Percentiles rank a stretch among this genome's conserved stretches.
Evolutionary conservation across 1,140 invertebrate genomes (phyloP).

Genomic region (Hesperophylax magnus): DNA sequence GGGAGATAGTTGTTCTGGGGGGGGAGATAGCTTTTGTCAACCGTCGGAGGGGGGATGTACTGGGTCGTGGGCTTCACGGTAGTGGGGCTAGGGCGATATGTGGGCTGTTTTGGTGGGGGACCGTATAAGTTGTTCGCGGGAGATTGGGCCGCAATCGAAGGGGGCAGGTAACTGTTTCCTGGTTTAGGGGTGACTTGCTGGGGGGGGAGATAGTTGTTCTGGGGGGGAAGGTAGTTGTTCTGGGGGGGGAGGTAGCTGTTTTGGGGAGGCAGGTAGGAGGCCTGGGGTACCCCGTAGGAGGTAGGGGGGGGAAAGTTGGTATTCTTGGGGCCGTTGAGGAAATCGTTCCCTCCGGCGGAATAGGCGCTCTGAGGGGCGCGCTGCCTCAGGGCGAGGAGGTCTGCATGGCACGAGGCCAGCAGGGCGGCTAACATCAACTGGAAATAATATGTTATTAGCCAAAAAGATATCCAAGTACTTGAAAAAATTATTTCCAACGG

Average conservation of each 20-base stretch:
- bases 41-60: constrained; percentile 42
- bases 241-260: constrained; percentile 54
- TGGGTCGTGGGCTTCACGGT: constrained; percentile 41
- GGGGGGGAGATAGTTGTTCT: constrained; percentile 51
- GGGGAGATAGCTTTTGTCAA: constrained; percentile 44
- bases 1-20: constrained; percentile 52
- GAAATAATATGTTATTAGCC: neutral
- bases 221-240: constrained; percentile 30
- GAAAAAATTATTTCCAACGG: no score
- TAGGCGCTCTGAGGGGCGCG: constrained; percentile 46
- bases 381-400: constrained; percentile 49
- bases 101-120: constrained; percentile 54
- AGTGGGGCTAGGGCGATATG: constrained; percentile 53
- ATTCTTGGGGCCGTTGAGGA: constrained; percentile 46
- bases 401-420: constrained; percentile 46
- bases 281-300: constrained; percentile 52
- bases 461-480: no score
- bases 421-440: constrained; percentile 52
- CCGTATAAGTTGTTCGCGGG: no score
- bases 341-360: constrained; percentile 52
- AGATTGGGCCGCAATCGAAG: constrained; percentile 43
- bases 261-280: constrained; percentile 53
- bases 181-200: constrained; percentile 58
- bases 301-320: constrained; percentile 52
- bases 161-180: constrained; percentile 58